Evolutionary conservation across 2,888 invertebrate species (phyloP), one percentile per base, ranked within the genome.

Genomic region (Lampropteryx suffumata): DNA sequence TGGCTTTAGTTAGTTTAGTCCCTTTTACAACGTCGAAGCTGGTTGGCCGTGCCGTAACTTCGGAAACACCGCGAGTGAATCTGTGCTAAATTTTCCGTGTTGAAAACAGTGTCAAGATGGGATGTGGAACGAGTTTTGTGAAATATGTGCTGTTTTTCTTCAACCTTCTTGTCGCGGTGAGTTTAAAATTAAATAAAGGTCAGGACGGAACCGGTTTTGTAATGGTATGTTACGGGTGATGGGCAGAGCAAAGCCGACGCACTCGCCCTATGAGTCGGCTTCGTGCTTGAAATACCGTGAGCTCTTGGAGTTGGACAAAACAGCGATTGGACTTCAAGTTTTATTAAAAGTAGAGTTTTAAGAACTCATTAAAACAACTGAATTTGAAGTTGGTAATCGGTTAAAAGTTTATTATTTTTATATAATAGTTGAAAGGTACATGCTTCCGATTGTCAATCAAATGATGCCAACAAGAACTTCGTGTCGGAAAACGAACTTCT

Each of bases 131-230:
- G 87, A 93, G 94, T 82, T 92, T 94, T 87, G 92, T 95, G 79
- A 96, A 96, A 91, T 95, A 95, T 84, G 91, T 96, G 69, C 92
- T 96, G 71, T 96, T 96, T 82, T 91, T 95, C 83, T 95, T 95
- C 90, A 96, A 96, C 79, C 85, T 95, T 65, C 67, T 95, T 55
- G 94, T 95, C 73, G 94, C 94, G 92, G 95, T 95, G 85, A 94
- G 95, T 94, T 76, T 62, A 65, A 73, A 79, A 12, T 30, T 29
- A n/a, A 11, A 24, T 12, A 24, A 43, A 29, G 76, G 76, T 75
- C 75, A 71, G 73, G 71, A 72, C 57, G 51, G 12, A 86, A 88
- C 87, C 87, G 87, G 88, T 88, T 84, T 77, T 76, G 69, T 71
- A 73, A 76, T 78, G 79, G 74, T 74, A 77, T 76, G 78, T 72